Evolutionary conservation across 2,888 invertebrate species (phyloP), one percentile per base, ranked within the genome.

Genomic region (Nysson spinosus): DNA sequence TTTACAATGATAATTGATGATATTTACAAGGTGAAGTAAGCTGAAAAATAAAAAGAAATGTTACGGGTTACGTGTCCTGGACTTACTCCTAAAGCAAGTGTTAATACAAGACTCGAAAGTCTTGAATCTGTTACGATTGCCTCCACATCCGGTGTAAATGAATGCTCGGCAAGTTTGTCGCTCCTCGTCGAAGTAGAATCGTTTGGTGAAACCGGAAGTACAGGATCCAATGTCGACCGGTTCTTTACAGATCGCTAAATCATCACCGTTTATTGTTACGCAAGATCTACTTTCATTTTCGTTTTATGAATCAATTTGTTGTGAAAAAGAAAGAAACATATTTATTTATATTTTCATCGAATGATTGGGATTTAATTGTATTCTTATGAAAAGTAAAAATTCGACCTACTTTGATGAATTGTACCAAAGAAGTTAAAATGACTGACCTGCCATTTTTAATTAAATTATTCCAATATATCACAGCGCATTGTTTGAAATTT

Each of bases 131-230:
- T 97, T 97, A 82, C 90, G 91, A 88, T 95, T 96, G 80, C 96
- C 96, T 69, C 92, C 93, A 88, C 96, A 97, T 88, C 97, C 96
- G 72, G 92, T 91, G 89, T 94, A 97, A 82, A 93, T 91, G 89
- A 97, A 97, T 52, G 91, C 90, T 72, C 92, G 88, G 88, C 97
- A 97, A 81, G 91, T 92, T 74, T 90, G 92, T 74, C 89, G 88
- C 46, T 88, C 88, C 70, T 91, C 90, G 87, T 93, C 92, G 87
- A 92, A 95, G 89, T 92, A 91, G 92, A 93, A 96, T 82, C 94
- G 91, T 69, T 91, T 92, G 74, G 87, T 87, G 81, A 81, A 69
- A 73, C 83, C 89, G 87, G 70, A 84, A 72, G 83, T 78, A 83
- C 94, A 94, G 54, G 89, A 89, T 63, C 94, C 94, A 65, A 85